These are phyloP conservation scores for Hypotaenidia philippensis DNA, from an alignment of 2,797 vertebrate species.

Conservation along the genomic window DNA sequence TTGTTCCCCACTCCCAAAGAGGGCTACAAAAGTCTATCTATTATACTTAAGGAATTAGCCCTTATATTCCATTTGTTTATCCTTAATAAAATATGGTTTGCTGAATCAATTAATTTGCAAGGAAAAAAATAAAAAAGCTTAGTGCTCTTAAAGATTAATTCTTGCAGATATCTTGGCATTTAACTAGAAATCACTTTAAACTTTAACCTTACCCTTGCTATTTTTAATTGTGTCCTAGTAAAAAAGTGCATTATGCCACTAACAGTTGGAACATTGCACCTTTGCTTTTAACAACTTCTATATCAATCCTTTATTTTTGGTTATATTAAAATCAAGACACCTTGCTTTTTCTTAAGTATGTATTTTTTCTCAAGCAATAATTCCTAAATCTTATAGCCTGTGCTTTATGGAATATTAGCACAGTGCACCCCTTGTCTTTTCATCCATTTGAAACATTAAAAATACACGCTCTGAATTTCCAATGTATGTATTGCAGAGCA, in stretches of 20 bases:
- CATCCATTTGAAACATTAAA: not conserved
- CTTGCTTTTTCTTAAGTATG: not conserved
- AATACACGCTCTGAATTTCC: not conserved
- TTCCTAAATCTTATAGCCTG: not conserved
- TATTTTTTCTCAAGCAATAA: not conserved
- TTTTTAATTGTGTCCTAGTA: not conserved
- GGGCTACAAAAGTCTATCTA: not conserved
- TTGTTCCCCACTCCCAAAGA: not conserved
- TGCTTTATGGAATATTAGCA: not conserved
- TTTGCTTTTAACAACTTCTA: not conserved
- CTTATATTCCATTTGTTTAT: not conserved
- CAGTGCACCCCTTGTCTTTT: not conserved
- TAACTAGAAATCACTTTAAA: not conserved
- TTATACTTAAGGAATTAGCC: not conserved
- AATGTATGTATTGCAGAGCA: fast-evolving
- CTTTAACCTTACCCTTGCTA: not conserved
- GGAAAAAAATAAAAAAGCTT: not conserved
- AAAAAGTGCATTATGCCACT: not conserved
- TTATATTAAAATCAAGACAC: not conserved
- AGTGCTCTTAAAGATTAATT: not conserved
- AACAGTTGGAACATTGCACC: not conserved
- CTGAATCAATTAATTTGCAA: not conserved
- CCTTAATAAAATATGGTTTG: not conserved
- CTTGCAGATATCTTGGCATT: not conserved
- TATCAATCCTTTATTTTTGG: not conserved